Conservation (phyloP, 2,888 invertebrate species). For the Luperina testacea region DNA sequence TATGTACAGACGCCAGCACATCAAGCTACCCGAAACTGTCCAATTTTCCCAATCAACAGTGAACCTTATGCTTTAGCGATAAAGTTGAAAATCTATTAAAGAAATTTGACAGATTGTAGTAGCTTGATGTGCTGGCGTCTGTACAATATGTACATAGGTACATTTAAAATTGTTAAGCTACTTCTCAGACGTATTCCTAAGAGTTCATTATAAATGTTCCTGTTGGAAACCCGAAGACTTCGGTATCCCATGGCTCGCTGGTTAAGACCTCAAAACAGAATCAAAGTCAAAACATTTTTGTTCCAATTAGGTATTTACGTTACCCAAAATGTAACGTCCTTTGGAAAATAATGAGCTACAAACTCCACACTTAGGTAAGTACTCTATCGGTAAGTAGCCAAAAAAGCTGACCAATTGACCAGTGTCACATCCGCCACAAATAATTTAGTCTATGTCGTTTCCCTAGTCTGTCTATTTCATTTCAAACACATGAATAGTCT, state of each 20-base stretch:
- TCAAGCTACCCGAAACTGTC: too few species aligned
- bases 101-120: too few species aligned
- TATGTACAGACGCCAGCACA: too few species aligned
- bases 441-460: conserved; percentile 60
- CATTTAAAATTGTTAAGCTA: neutral
- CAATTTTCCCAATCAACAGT: too few species aligned
- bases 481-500: conserved; percentile 64
- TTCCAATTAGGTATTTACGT: neutral
- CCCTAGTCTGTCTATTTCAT: conserved; percentile 55
- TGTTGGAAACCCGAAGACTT: neutral
- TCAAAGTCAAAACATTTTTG: neutral
- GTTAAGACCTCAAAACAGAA: neutral
- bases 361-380: neutral
- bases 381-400: neutral
- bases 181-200: neutral
- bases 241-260: neutral
- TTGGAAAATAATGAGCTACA: too few species aligned
- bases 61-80: too few species aligned
- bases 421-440: conserved; percentile 36
- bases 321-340: too few species aligned
- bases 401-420: neutral
- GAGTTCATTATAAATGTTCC: neutral
- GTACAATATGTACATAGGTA: too few species aligned
- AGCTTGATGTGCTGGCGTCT: too few species aligned
- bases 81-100: too few species aligned